Evolutionary conservation across 2,797 vertebrate species (phyloP), one percentile per base, ranked within the genome.

Genomic region (Chromis chromis): DNA sequence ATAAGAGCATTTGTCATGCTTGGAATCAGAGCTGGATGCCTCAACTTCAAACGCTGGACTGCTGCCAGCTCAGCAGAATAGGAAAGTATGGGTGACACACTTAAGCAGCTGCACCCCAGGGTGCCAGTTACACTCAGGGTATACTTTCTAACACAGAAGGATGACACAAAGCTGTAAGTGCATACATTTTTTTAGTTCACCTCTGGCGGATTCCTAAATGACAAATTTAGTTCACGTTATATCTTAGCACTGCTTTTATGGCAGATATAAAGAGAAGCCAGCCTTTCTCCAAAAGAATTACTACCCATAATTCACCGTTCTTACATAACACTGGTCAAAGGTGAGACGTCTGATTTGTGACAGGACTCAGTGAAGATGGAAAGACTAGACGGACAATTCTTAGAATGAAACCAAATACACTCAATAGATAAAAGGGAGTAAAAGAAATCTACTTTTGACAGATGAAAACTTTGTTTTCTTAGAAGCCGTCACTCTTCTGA

Each of bases 11-110:
- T 49, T 49, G 46, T 49, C 9, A 21, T 22, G n/a, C 78, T 76
- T 84, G 79, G 16, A 84, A 84, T 82, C 53, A 40, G 79, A 86
- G 49, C 72, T 33, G 12, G 60, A 71, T 19, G 55, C 68, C 36
- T 74, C 61, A 24, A 56, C 53, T 52, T 40, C 33, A 58, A 75
- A 67, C 1, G 44, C 69, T 57, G 40, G 36, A 24, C 3, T 14
- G 17, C 21, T 70, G 74, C 76, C 50, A 62, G 56, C 50, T 69
- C 64, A 61, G 63, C 66, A 70, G 54, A 66, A 66, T 9, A 36
- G 40, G 6, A 53, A 70, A 72, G 36, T 10, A n/a, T 14, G n/a
- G 10, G 22, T 65, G 62, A 80, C 74, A 58, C 52, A 33, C 21
- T 44, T 13, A 0, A 70, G 46, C 61, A 76, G 72, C 79, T 81